Evolutionary conservation across 2,888 invertebrate genomes (phyloP).

Genomic region (Trissoscelio sp.): DNA sequence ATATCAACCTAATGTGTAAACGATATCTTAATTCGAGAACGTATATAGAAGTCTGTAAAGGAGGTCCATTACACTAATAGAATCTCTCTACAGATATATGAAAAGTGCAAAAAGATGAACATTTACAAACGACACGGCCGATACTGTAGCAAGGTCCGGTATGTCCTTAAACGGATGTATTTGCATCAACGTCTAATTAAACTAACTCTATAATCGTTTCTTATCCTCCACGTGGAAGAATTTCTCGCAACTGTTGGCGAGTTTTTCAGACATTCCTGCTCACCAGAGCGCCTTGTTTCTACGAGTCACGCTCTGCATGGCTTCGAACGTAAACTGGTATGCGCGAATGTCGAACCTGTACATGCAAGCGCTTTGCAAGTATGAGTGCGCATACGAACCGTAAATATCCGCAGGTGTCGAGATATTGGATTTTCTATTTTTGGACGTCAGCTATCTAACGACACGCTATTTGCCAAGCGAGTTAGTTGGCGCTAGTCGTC

Average conservation of each 20-base stretch:
- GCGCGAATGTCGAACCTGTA: constrained; percentile 56
- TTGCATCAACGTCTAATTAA: constrained; percentile 67
- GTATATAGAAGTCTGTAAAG: no score
- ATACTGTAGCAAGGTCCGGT: constrained; percentile 35
- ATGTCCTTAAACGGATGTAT: constrained; percentile 59
- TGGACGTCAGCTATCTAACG: constrained; percentile 68
- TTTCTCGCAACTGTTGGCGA: constrained; percentile 66
- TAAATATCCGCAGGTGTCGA: constrained; percentile 72
- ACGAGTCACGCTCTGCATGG: constrained; percentile 70
- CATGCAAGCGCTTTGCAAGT: constrained; percentile 45
- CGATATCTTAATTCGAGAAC: no score
- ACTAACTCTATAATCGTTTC: constrained; percentile 66
- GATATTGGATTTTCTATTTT: constrained; percentile 79
- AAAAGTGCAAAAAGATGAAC: constrained; percentile 44
- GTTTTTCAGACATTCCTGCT: constrained; percentile 69
- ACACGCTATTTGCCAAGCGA: constrained; percentile 60
- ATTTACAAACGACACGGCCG: constrained; percentile 35
- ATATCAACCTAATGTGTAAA: no score
- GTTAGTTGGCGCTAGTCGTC: constrained; percentile 42
- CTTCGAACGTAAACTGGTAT: constrained; percentile 63
- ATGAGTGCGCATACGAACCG: constrained; percentile 67
- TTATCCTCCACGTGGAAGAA: constrained; percentile 66
- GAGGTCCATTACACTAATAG: no score
- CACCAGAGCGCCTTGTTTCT: constrained; percentile 69
- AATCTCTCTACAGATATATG: not conserved